Percentiles rank a stretch among this genome's conserved stretches.
phyloP scores from a whole-genome alignment of 2,888 invertebrate species.

The Troilus luridus region DNA sequence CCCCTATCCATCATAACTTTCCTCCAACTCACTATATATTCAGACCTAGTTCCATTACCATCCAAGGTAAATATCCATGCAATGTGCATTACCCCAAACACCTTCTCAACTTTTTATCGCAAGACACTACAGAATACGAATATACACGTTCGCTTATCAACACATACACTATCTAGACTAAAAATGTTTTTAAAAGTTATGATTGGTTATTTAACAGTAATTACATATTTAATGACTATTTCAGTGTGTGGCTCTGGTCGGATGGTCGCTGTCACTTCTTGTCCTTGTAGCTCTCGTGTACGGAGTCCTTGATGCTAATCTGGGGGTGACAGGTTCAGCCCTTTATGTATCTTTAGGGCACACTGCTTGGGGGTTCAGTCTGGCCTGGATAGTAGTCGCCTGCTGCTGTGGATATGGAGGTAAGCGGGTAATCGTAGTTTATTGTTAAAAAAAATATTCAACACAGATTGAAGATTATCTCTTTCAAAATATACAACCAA shows the following conservation, averaged over 20 bases:
- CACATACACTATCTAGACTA: too few relatives aligned
- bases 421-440: constrained; percentile 65
- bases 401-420: constrained; percentile 89
- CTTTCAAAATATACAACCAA: too few relatives aligned
- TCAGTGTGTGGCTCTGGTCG: constrained; percentile 67
- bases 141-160: too few relatives aligned
- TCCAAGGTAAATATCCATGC: too few relatives aligned
- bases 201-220: not conserved
- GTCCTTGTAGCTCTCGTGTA: constrained; percentile 83
- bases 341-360: constrained; percentile 86
- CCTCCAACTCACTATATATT: too few relatives aligned
- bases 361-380: constrained; percentile 84
- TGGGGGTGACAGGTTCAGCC: constrained; percentile 80
- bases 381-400: constrained; percentile 88
- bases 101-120: too few relatives aligned
- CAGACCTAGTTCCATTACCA: too few relatives aligned
- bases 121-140: too few relatives aligned
- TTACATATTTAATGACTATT: not conserved
- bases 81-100: too few relatives aligned
- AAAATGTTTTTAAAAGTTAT: not conserved
- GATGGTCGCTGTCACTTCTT: constrained; percentile 79
- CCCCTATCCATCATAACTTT: too few relatives aligned
- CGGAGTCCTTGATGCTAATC: constrained; percentile 81
- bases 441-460: too few relatives aligned
- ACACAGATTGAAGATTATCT: too few relatives aligned